phyloP scores from a whole-genome alignment of 2,113 vertebrate species.

The Serilophus lunatus region DNA sequence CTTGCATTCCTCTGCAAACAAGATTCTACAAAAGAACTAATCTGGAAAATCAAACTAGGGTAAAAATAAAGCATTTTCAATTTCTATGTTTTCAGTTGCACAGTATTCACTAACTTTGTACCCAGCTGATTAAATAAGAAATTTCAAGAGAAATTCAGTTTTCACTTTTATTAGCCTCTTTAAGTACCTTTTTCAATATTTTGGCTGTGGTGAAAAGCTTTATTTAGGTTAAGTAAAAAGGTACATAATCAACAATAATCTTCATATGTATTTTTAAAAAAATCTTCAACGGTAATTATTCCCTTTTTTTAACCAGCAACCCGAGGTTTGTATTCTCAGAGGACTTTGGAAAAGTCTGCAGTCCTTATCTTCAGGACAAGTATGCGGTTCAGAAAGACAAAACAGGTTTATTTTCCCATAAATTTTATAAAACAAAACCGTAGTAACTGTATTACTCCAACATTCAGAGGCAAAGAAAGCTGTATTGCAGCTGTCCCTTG shows the following conservation, averaged over 20 bases:
- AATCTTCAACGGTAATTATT: not conserved
- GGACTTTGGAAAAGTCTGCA: not conserved
- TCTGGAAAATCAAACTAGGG: not conserved
- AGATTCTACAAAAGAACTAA: not conserved
- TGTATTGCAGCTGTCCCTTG: not conserved
- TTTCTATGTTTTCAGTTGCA: not conserved
- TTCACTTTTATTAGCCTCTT: not conserved
- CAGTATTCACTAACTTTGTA: not conserved
- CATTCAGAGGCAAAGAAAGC: not conserved
- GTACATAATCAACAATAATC: not conserved
- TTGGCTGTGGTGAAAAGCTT: not conserved
- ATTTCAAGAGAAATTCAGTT: not conserved
- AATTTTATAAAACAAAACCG: not conserved
- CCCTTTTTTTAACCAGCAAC: not conserved
- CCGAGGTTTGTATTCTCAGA: not conserved
- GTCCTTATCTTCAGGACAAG: not conserved
- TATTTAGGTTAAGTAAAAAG: not conserved
- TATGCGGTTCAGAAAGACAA: not conserved
- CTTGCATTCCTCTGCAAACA: not conserved
- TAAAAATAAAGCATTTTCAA: not conserved
- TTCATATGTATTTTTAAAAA: not conserved
- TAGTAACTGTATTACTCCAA: not conserved
- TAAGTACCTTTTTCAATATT: not conserved
- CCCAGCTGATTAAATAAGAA: not conserved
- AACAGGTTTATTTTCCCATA: not conserved